A percentile compares a stretch with the other conserved stretches of the same genome.
Evolutionary conservation across 1,140 invertebrate species (phyloP).

Genomic region (Meloidogyne chitwoodi): DNA sequence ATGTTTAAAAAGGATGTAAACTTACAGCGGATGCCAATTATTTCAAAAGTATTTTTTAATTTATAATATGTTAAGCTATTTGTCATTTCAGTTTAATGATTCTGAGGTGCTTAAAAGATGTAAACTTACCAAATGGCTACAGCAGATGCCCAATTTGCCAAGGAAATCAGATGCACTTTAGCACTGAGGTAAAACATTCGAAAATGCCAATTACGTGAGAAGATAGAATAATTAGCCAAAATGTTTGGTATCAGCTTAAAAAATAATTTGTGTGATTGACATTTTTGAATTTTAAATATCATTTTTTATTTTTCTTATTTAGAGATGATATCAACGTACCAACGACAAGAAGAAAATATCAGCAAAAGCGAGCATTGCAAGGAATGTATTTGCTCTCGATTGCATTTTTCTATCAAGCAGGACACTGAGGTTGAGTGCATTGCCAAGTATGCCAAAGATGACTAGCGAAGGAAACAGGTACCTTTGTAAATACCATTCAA

Average conservation of each 20-base stretch:
- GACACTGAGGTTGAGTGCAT: constrained; percentile 52
- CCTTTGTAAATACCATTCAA: constrained; percentile 54
- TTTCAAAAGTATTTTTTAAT: background rate
- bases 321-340: background rate
- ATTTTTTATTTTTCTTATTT: background rate
- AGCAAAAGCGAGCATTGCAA: constrained; percentile 49
- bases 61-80: too few species aligned
- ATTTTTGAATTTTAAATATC: background rate
- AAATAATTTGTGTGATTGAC: background rate
- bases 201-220: constrained; percentile 49
- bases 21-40: constrained; percentile 51
- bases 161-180: constrained; percentile 53
- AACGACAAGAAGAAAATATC: constrained; percentile 52
- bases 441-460: constrained; percentile 56
- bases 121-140: constrained; percentile 52
- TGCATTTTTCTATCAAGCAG: constrained; percentile 53
- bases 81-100: background rate
- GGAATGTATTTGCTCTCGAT: constrained; percentile 54
- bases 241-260: constrained; percentile 48
- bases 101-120: background rate
- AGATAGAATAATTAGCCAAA: constrained; percentile 52
- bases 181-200: constrained; percentile 52
- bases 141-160: constrained; percentile 57
- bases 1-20: background rate
- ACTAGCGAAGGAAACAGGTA: constrained; percentile 53